Conservation (phyloP, 2,113 vertebrate genomes). For the Mormyrus lacerda region DNA sequence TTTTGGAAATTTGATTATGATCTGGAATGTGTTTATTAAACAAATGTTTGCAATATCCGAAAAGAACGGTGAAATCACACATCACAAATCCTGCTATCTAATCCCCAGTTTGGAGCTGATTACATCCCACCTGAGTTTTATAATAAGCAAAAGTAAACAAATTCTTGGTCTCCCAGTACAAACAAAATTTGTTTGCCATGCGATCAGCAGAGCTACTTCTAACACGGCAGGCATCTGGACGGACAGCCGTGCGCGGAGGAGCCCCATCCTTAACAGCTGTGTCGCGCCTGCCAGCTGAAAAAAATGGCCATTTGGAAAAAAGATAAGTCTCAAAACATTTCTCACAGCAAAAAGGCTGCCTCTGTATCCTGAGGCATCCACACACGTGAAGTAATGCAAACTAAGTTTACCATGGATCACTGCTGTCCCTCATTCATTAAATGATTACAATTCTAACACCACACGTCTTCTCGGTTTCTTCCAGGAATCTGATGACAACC, state of each 20-base stretch:
- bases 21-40: constrained; percentile 11
- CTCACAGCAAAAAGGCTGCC: background rate
- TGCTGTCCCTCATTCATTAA: background rate
- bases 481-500: background rate
- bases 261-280: no score
- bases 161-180: background rate
- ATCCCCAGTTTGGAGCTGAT: background rate
- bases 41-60: background rate
- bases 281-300: background rate
- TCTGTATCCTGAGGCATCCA: background rate
- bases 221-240: background rate
- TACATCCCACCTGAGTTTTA: background rate
- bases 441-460: background rate
- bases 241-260: background rate
- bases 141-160: background rate
- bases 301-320: background rate
- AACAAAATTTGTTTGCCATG: background rate
- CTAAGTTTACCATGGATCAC: background rate
- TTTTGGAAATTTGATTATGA: background rate
- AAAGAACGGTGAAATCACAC: background rate
- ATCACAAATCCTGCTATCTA: background rate
- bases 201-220: background rate
- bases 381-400: background rate
- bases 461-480: background rate
- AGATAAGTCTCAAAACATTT: background rate